phyloP scores from a whole-genome alignment of 2,888 invertebrate species.

The Myopa tessellatipennis region DNA sequence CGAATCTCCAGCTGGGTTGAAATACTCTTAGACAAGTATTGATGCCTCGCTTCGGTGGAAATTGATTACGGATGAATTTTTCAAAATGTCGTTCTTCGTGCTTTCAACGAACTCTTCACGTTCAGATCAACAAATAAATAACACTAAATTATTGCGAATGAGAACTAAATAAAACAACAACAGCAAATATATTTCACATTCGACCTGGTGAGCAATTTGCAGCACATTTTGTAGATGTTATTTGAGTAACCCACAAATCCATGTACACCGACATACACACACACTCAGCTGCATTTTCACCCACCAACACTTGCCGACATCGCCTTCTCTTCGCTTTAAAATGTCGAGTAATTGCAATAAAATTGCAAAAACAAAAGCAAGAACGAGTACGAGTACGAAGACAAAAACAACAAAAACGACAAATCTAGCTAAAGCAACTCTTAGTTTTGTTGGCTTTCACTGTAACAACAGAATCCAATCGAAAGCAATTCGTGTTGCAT shows the following conservation, averaged over 20 bases:
- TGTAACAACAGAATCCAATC: conserved; percentile 4
- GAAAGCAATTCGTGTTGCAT: not conserved
- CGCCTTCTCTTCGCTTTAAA: not conserved
- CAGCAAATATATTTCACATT: not conserved
- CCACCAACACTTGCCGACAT: not conserved
- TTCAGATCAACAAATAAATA: conserved; percentile 1
- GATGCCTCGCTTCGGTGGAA: too few relatives aligned
- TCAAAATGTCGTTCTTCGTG: not conserved
- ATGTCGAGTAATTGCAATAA: conserved; percentile 3
- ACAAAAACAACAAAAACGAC: not conserved
- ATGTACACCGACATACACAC: conserved; percentile 1
- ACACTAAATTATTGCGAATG: not conserved
- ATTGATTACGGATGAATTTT: not conserved
- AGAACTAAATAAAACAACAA: not conserved
- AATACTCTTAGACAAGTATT: too few relatives aligned
- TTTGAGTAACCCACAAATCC: not conserved
- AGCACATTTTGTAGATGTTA: not conserved
- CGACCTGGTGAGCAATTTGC: not conserved
- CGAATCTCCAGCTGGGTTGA: too few relatives aligned
- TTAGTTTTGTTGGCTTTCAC: not conserved
- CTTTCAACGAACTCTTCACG: not conserved
- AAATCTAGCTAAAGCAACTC: not conserved
- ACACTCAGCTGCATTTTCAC: not conserved
- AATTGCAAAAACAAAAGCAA: not conserved
- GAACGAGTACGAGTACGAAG: not conserved